These are phyloP conservation scores for Oncorhynchus masou DNA, from an alignment of 2,113 vertebrate genomes.

Conservation along the genomic window DNA sequence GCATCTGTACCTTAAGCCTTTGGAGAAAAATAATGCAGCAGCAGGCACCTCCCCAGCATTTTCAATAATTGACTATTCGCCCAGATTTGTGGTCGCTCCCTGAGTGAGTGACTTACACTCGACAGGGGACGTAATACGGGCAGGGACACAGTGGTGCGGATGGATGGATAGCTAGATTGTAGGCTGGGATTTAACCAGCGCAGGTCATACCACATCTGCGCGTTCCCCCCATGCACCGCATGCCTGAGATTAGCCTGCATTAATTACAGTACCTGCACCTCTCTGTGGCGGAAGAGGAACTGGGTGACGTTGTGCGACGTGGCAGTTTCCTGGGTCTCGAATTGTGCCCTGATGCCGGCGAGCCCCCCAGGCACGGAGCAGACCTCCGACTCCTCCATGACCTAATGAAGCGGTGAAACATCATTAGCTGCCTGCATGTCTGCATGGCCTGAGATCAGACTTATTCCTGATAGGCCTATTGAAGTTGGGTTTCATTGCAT, in stretches of 20 bases:
- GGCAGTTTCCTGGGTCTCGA: slow-evolving; percentile 80
- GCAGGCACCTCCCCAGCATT: slow-evolving; percentile 9
- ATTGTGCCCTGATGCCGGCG: slow-evolving; percentile 88
- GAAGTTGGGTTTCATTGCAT: slow-evolving; percentile 20
- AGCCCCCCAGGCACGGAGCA: slow-evolving; percentile 86
- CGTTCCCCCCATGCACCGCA: slow-evolving; percentile 33
- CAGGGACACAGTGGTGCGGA: slow-evolving; percentile 31
- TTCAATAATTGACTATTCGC: slow-evolving; percentile 27
- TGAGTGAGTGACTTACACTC: slow-evolving; percentile 10
- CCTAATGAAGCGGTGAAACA: slow-evolving; percentile 73
- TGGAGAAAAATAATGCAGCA: slow-evolving; percentile 5
- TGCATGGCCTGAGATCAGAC: slow-evolving; percentile 50
- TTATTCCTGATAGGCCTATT: slow-evolving; percentile 36
- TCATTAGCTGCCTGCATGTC: slow-evolving; percentile 61
- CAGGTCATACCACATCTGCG: neutral
- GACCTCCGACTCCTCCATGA: slow-evolving; percentile 83
- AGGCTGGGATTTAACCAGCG: slow-evolving; percentile 5
- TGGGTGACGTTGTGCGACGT: slow-evolving; percentile 79
- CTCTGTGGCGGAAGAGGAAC: slow-evolving; percentile 78
- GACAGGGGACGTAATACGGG: slow-evolving; percentile 24
- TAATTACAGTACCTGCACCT: slow-evolving; percentile 79
- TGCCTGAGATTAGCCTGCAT: slow-evolving; percentile 2
- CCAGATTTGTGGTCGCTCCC: slow-evolving; percentile 12
- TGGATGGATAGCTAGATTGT: slow-evolving; percentile 18
- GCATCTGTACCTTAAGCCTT: slow-evolving; percentile 21